Base-by-base conservation (phyloP, 1,140 invertebrate species). In the Potamilus streckersoni region DNA sequence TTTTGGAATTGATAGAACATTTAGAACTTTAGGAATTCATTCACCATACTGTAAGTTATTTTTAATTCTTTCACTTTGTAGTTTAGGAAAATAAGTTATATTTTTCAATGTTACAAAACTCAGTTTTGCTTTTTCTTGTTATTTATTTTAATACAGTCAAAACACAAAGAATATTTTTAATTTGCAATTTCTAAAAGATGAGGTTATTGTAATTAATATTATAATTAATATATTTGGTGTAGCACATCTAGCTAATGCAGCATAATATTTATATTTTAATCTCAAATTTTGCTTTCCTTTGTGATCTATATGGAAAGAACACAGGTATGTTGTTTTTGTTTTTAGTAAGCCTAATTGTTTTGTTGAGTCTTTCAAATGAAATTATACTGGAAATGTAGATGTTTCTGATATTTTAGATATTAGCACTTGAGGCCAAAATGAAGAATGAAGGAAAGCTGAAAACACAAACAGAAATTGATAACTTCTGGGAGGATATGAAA, bases 381-480 rank as follows among this genome's bases (percentile, higher is more conserved):
- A 17, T 6, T 20, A 20, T 56, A 8, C 38, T 49, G 38, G 38
- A 49, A 49, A 49, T 62, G 11, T 14, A 62, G 60, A n/a, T n/a
- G 13, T 62, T 38, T 8, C 20, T 14, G 15, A 11, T 5, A 49
- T 65, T 69, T n/a, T 68, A 88, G 85, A 85, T 86, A 38, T 70
- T 84, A 27, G 81, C 81, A 20, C 68, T 86, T 63, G 82, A 86
- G 73, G 84, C 84, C 60, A 84, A 84, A 69, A 60, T 87, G 66
- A 71, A 67, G 19, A 81, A 76, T 56, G 80, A 86, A 75, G 85
- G 85, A 58, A 87, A 86, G 72, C 74, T 88, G 62, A 85, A 82
- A 60, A 84, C 80, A 15, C 81, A 81, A 55, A 57, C 64, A 31
- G 86, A 86, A 58, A 79, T 82, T 55, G 84, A 84, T 62, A 74